Percentiles rank a stretch among this genome's conserved stretches.
Conservation (phyloP, 2,113 vertebrate species). For the Arothron firmamentum region DNA sequence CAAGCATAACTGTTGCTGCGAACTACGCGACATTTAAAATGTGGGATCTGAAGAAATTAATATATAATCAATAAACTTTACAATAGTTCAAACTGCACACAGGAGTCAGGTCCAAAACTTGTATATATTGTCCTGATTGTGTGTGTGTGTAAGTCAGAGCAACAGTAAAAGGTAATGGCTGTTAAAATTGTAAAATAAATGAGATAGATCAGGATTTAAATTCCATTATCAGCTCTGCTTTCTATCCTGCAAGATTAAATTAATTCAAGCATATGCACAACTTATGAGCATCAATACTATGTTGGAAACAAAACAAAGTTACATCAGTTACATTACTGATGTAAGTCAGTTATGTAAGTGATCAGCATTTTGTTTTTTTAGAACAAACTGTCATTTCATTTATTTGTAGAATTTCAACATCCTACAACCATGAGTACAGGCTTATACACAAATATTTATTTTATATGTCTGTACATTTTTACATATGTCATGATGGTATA, state of each 20-base stretch:
- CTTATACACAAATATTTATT: conserved; percentile 48
- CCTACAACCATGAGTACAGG: background rate
- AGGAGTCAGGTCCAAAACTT: background rate
- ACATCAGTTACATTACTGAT: no score
- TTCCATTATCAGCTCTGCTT: conserved; percentile 55
- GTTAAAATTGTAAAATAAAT: background rate
- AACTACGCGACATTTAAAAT: no score
- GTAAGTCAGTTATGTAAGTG: no score
- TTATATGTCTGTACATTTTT: conserved; percentile 42
- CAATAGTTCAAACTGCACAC: conserved; percentile 3
- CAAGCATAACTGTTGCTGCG: no score
- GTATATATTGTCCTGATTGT: conserved; percentile 2
- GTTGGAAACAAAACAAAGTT: background rate
- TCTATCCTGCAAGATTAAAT: conserved; percentile 1
- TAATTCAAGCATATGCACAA: background rate
- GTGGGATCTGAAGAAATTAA: no score
- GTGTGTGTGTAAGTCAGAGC: background rate
- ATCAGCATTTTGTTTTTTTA: no score
- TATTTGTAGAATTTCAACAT: no score
- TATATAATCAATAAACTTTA: background rate
- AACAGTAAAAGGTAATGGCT: background rate
- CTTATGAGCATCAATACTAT: background rate
- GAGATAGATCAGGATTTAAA: conserved; percentile 55
- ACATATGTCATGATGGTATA: conserved; percentile 44
- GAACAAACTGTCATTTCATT: no score